phyloP scores from a whole-genome alignment of 2,113 vertebrate genomes.

The Empidonax alnorum region DNA sequence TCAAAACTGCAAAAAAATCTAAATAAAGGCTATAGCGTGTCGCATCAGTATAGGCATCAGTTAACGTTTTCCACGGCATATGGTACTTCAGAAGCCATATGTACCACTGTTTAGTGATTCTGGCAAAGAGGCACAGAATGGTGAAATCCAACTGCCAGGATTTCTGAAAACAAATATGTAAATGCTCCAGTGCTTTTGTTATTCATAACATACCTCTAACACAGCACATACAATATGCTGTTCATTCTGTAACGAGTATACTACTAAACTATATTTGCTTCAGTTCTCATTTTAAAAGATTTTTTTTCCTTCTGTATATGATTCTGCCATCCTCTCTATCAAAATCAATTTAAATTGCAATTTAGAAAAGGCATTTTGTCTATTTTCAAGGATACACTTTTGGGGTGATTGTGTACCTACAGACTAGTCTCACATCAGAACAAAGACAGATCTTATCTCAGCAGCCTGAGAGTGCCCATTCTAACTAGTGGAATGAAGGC shows the following conservation, averaged over 20 bases:
- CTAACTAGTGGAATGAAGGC: not conserved
- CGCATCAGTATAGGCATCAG: conserved; percentile 92
- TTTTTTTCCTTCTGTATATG: conserved; percentile 13
- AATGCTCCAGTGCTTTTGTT: conserved; percentile 92
- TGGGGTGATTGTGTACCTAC: not conserved
- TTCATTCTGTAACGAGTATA: conserved; percentile 79
- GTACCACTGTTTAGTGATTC: conserved; percentile 98
- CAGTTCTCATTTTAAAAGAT: conserved; percentile 39
- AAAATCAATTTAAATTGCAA: not conserved
- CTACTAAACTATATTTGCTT: conserved; percentile 73
- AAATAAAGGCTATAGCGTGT: conserved; percentile 83
- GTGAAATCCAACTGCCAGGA: conserved; percentile 96
- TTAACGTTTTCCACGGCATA: conserved; percentile 97
- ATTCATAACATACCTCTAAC: conserved; percentile 87
- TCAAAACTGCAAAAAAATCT: conserved; percentile 83
- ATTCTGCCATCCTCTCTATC: not conserved
- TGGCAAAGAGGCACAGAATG: conserved; percentile 93
- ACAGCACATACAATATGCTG: conserved; percentile 87
- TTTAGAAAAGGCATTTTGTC: conserved; percentile 5
- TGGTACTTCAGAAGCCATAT: conserved; percentile 99
- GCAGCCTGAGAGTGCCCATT: not conserved
- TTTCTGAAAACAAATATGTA: conserved; percentile 93
- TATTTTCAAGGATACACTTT: not conserved
- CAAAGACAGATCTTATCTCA: conserved; percentile 54
- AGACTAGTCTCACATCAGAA: conserved; percentile 42